Conservation (phyloP, 2,888 invertebrate species). For the Erannis defoliaria region DNA sequence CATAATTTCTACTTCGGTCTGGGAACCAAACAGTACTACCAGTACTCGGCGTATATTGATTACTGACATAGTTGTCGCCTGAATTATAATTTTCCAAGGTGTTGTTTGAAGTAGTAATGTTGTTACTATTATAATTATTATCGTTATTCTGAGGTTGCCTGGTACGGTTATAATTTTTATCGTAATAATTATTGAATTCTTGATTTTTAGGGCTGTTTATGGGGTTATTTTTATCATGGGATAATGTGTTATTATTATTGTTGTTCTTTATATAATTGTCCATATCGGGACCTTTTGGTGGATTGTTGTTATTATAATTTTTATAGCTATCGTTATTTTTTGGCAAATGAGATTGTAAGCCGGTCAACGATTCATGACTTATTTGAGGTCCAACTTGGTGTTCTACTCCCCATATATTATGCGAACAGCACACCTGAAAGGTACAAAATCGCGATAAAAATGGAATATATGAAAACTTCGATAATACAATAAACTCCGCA, state of each 20-base stretch:
- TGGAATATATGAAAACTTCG: background rate
- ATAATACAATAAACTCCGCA: slow-evolving; percentile 5
- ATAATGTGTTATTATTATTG: background rate
- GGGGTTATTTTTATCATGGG: background rate
- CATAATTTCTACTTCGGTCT: slow-evolving; percentile 14
- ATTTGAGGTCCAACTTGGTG: background rate
- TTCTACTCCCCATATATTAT: slow-evolving; percentile 53
- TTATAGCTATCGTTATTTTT: background rate
- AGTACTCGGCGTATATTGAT: background rate
- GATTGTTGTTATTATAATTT: background rate
- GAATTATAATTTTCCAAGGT: background rate
- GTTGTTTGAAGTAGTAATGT: background rate
- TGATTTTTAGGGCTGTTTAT: background rate
- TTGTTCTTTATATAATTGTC: background rate
- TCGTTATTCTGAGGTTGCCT: background rate
- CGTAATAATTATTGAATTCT: background rate
- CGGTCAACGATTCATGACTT: background rate
- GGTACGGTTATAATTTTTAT: background rate
- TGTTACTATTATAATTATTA: background rate
- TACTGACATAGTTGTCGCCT: background rate
- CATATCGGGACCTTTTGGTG: background rate
- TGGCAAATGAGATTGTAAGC: background rate
- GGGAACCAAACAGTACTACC: slow-evolving; percentile 17
- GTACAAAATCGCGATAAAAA: slow-evolving; percentile 23
- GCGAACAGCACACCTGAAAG: slow-evolving; percentile 69